A percentile compares a stretch with the other conserved stretches of the same genome.
These are phyloP conservation scores for Laothoe populi DNA, from an alignment of 2,888 invertebrate species.

Conservation along the genomic window DNA sequence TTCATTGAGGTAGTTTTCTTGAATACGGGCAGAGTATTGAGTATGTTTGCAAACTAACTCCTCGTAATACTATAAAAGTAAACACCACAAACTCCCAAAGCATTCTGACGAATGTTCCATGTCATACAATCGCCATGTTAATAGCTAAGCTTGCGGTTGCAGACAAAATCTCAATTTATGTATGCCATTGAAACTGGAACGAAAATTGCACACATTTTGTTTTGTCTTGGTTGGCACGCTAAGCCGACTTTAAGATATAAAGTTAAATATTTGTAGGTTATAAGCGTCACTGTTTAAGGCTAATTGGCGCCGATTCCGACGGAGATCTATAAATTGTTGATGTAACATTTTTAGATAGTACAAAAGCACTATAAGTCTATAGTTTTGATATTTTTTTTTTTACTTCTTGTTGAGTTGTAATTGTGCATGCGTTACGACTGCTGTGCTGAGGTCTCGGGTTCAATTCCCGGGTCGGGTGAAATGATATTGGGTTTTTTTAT, in stretches of 20 bases:
- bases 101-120: not conserved
- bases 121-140: not conserved
- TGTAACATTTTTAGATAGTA: no score
- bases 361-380: no score
- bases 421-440: no score
- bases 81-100: not conserved
- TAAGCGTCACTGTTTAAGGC: not conserved
- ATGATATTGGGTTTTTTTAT: no score
- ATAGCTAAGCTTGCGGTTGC: not conserved
- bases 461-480: no score
- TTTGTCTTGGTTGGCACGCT: conserved; percentile 11
- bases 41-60: no score
- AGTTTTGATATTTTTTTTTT: no score
- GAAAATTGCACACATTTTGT: conserved; percentile 19
- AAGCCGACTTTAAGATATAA: conserved; percentile 11
- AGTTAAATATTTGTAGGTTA: conserved; percentile 17
- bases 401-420: no score
- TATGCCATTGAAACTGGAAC: conserved; percentile 24
- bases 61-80: not conserved
- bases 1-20: no score
- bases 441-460: no score
- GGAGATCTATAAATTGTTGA: not conserved
- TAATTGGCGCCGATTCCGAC: conserved; percentile 9
- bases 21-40: no score
- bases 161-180: conserved; percentile 15